Evolutionary conservation across 2,113 vertebrate genomes (phyloP), one percentile per base, ranked within the genome.

Genomic region (Raja brachyura): DNA sequence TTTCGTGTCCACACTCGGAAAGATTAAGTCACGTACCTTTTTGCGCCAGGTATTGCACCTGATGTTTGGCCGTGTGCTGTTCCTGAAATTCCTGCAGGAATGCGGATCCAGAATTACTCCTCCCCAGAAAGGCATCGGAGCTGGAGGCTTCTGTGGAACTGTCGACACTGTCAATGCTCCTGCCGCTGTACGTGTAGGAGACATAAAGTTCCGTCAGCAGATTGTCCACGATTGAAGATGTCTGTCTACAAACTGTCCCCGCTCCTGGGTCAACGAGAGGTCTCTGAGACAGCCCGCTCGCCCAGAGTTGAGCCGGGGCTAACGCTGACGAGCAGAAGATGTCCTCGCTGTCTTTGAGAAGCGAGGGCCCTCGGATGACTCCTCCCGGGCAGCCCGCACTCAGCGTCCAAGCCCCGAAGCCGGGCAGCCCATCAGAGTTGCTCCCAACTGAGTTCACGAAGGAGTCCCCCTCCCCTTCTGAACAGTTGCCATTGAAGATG

Each of bases 151-250:
- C 98, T 0, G 98, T 98, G 93, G 98, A 98, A 94, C 98, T 98
- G 95, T 98, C 98, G 94, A 96, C 95, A 94, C 97, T 98, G 95
- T 97, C 97, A 93, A 94, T 94, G 25, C 96, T 96, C 83, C 93
- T 94, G 93, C 95, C 83, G 93, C 94, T 77, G 86, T 94, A 94
- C 93, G 95, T 0, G 96, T 93, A 97, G 13, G 97, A 96, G 94
- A 98, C 97, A 93, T 99, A 99, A 0, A 99, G 97, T 95, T 99
- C 98, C 63, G 97, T 98, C 93, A 99, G 95, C 93, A 99, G 95
- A 79, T 97, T 97, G 95, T 98, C 98, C 95, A 99, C 98, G 48
- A 99, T 97, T 93, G 98, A 98, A 33, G 96, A 96, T 56, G 97
- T 95, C 28, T 33, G 22, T 68, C 20, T 39, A 20, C 22, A 73